Conservation (phyloP, 2,888 invertebrate species). For the Eupithecia subfuscata region DNA sequence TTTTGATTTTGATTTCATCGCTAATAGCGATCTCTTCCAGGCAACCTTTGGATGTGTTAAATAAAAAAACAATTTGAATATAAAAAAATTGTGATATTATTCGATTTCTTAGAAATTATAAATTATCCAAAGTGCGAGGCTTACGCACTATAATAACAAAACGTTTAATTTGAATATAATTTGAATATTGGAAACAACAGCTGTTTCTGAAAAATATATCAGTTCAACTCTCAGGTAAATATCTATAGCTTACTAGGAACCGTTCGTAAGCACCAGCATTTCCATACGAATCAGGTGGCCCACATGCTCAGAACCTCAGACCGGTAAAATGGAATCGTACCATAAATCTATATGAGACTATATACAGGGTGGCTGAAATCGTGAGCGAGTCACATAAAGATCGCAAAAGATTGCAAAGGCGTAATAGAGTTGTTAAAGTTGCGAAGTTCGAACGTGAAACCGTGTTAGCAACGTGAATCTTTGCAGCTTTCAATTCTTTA, state of each 20-base stretch:
- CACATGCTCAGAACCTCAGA: slow-evolving; percentile 37
- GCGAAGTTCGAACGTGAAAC: slow-evolving; percentile 11
- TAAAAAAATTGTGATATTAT: too few relatives aligned
- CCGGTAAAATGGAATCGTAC: slow-evolving; percentile 44
- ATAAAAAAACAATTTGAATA: too few relatives aligned
- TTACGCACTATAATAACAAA: too few relatives aligned
- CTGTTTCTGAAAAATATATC: background rate
- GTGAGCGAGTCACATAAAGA: slow-evolving; percentile 12
- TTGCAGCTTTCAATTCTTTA: slow-evolving; percentile 10
- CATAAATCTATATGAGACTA: slow-evolving; percentile 44
- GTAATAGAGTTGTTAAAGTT: slow-evolving; percentile 16
- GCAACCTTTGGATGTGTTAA: too few relatives aligned
- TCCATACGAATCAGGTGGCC: slow-evolving; percentile 46
- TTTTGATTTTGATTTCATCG: too few relatives aligned
- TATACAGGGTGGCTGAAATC: slow-evolving; percentile 33
- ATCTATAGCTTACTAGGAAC: background rate
- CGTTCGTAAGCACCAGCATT: slow-evolving; percentile 27
- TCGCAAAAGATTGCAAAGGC: slow-evolving; percentile 13
- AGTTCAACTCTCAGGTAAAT: background rate
- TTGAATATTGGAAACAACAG: background rate
- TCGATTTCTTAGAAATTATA: too few relatives aligned
- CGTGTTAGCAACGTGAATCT: slow-evolving; percentile 11
- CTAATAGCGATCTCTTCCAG: too few relatives aligned
- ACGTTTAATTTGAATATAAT: too few relatives aligned
- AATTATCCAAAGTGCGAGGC: too few relatives aligned